Evolutionary conservation across 2,797 vertebrate species (phyloP).

Genomic region (Heliangelus exortis): DNA sequence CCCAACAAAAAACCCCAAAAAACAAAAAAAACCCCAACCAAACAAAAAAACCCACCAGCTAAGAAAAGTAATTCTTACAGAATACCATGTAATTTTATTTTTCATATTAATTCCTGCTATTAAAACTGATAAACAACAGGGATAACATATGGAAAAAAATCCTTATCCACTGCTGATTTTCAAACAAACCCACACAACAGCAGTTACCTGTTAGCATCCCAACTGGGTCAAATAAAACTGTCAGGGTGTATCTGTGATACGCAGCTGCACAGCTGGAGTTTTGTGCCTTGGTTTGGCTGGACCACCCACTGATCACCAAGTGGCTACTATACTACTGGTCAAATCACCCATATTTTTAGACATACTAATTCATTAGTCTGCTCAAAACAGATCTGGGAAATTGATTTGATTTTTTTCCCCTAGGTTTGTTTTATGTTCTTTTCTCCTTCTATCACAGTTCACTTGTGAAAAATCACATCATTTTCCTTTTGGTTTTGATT

Average conservation of each 20-base stretch:
- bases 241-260: background rate
- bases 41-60: background rate
- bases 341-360: background rate
- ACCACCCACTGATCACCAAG: background rate
- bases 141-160: background rate
- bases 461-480: background rate
- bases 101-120: constrained; percentile 7
- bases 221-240: background rate
- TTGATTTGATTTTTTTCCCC: background rate
- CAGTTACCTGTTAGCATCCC: background rate
- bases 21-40: background rate
- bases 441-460: background rate
- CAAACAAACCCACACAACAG: background rate
- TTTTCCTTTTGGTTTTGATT: background rate
- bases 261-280: background rate
- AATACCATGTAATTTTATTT: background rate
- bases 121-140: background rate
- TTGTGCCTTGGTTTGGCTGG: background rate
- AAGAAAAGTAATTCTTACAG: constrained; percentile 31
- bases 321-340: background rate
- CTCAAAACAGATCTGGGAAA: background rate
- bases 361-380: background rate
- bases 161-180: background rate
- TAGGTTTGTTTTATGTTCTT: background rate
- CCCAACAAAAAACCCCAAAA: too few species aligned